Conservation (phyloP, 2,888 invertebrate genomes). For the Drosophila setosimentum region DNA sequence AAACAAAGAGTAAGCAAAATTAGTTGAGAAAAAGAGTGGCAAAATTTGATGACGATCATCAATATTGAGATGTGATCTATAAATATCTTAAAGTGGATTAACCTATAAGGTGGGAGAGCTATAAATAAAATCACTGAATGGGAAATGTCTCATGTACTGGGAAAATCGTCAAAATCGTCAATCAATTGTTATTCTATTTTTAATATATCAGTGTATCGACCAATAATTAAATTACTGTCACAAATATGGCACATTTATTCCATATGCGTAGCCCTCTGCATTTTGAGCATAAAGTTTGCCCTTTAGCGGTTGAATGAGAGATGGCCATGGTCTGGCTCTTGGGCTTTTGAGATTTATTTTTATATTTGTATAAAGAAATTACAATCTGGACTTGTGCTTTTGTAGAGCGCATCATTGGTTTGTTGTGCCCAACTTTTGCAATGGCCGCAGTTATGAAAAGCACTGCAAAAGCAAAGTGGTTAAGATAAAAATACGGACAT, state of each 20-base stretch:
- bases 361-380: not conserved
- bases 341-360: not conserved
- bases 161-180: constrained; percentile 2
- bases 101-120: not conserved
- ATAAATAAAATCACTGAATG: not conserved
- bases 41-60: not conserved
- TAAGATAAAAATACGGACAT: constrained; percentile 44
- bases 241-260: not conserved
- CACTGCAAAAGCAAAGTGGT: constrained; percentile 44
- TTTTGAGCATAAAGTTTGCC: not conserved
- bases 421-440: constrained; percentile 31
- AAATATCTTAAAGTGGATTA: not conserved
- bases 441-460: constrained; percentile 31
- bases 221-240: not conserved
- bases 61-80: not conserved
- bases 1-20: not conserved
- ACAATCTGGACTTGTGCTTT: constrained; percentile 6
- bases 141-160: not conserved
- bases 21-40: not conserved
- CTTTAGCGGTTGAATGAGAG: not conserved
- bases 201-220: not conserved
- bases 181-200: not conserved
- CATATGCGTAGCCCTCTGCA: not conserved
- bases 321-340: not conserved
- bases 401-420: constrained; percentile 18